phyloP scores from a whole-genome alignment of 1,140 invertebrate species.

The Mizuhopecten yessoensis region DNA sequence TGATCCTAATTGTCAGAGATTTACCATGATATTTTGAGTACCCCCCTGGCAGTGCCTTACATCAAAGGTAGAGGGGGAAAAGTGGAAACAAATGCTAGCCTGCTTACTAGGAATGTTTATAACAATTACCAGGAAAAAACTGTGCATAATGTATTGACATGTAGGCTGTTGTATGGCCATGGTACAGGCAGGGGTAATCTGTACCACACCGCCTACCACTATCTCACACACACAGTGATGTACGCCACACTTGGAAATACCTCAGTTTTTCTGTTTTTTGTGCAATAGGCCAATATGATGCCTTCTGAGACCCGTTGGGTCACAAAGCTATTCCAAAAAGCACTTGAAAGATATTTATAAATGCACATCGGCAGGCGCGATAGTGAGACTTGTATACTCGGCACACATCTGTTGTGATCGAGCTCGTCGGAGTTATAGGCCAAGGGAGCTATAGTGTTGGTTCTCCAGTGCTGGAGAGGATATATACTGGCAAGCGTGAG shows the following conservation, averaged over 20 bases:
- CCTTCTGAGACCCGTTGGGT: constrained; percentile 19
- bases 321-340: not conserved
- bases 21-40: not conserved
- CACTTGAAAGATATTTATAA: constrained; percentile 40
- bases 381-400: constrained; percentile 23
- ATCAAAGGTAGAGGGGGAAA: not conserved
- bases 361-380: constrained; percentile 30
- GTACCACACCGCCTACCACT: not conserved
- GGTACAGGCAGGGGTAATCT: not conserved
- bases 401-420: constrained; percentile 31
- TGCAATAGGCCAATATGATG: constrained; percentile 25
- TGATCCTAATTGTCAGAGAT: not conserved
- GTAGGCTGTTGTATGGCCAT: no score
- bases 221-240: not conserved
- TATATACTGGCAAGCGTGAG: not conserved
- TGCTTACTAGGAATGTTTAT: not conserved
- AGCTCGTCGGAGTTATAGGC: not conserved
- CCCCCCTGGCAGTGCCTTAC: not conserved
- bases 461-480: not conserved
- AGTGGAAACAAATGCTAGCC: constrained; percentile 25
- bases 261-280: not conserved
- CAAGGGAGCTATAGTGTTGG: not conserved
- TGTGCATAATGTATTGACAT: no score
- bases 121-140: not conserved
- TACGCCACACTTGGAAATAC: constrained; percentile 8